These are phyloP conservation scores for Dolichopus griseipennis DNA, from an alignment of 2,888 invertebrate species.

Conservation along the genomic window DNA sequence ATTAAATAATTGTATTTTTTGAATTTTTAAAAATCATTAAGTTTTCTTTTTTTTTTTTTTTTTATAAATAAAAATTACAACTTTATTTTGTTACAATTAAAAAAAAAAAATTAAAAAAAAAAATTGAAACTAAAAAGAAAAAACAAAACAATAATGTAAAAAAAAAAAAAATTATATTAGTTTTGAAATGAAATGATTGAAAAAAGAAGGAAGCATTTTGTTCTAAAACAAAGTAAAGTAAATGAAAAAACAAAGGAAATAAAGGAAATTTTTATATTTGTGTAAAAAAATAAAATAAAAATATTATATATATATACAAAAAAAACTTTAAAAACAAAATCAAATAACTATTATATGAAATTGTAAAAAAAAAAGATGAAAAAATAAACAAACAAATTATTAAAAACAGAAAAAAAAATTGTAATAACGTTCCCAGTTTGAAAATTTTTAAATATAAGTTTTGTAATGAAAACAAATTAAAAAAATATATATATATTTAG, in stretches of 20 bases:
- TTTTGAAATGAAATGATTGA: no score
- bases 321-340: no score
- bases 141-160: no score
- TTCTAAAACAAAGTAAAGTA: not conserved
- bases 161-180: no score
- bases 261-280: not conserved
- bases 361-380: not conserved
- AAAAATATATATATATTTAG: not conserved
- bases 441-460: conserved; percentile 2
- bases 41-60: no score
- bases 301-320: not conserved
- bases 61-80: no score
- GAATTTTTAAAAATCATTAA: no score
- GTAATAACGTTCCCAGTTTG: conserved; percentile 6
- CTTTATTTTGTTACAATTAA: no score
- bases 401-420: not conserved
- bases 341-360: no score
- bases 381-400: not conserved
- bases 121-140: no score
- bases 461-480: conserved; percentile 5
- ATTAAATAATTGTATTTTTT: no score
- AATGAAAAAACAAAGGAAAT: not conserved
- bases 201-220: not conserved
- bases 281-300: not conserved
- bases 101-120: no score